Conservation (phyloP, 2,113 vertebrate species). For the Ailurus styani region DNA sequence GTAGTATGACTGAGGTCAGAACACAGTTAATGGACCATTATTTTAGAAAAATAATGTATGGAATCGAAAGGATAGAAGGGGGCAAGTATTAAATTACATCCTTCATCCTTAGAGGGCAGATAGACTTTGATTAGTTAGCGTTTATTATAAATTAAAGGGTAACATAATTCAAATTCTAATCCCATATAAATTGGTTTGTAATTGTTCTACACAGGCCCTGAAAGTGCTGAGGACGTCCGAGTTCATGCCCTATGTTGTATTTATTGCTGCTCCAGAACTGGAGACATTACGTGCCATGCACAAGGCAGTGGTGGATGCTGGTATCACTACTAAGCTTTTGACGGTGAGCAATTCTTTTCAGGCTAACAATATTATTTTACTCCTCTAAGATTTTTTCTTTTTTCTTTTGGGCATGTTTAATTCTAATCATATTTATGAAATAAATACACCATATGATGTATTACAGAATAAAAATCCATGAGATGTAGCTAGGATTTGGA, state of each 20-base stretch:
- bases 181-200: background rate
- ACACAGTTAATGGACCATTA: background rate
- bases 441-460: background rate
- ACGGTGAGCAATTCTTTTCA: constrained; percentile 85
- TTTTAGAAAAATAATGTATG: background rate
- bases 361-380: background rate
- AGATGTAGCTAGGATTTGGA: background rate
- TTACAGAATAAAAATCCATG: background rate
- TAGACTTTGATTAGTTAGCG: background rate
- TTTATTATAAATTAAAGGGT: background rate
- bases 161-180: background rate
- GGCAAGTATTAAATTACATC: background rate
- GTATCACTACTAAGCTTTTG: constrained; percentile 96
- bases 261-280: constrained; percentile 95
- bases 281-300: constrained; percentile 97
- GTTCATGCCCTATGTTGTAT: constrained; percentile 98
- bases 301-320: constrained; percentile 96
- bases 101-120: background rate
- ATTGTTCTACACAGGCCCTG: constrained; percentile 85
- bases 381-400: background rate
- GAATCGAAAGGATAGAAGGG: background rate
- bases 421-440: background rate
- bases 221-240: constrained; percentile 96
- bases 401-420: background rate
- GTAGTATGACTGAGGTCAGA: background rate